These are phyloP conservation scores for Hydrolagus affinis DNA, from an alignment of 2,113 vertebrate species.

Conservation along the genomic window DNA sequence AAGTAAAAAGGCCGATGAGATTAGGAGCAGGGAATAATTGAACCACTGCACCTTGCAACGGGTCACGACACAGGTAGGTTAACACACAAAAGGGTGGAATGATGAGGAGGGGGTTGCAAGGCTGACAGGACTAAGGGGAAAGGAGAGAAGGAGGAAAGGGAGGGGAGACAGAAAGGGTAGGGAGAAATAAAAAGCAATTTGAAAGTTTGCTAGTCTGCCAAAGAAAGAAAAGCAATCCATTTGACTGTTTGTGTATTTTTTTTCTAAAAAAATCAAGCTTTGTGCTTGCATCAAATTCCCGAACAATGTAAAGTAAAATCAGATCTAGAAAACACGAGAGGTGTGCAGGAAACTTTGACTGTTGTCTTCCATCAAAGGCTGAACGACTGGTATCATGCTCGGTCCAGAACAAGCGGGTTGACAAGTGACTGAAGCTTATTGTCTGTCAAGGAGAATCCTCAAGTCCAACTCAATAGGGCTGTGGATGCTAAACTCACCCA, in stretches of 20 bases:
- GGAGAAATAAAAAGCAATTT: constrained; percentile 62
- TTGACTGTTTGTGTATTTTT: constrained; percentile 50
- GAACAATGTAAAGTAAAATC: constrained; percentile 76
- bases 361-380: constrained; percentile 62
- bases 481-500: constrained; percentile 58
- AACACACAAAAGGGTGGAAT: constrained; percentile 50
- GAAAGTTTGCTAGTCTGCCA: constrained; percentile 51
- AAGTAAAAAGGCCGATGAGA: constrained; percentile 61
- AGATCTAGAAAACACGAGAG: constrained; percentile 63
- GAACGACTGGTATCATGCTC: constrained; percentile 61
- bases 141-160: constrained; percentile 51
- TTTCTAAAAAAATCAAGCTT: constrained; percentile 77
- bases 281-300: constrained; percentile 78
- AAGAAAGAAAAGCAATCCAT: constrained; percentile 63
- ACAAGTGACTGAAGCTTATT: constrained; percentile 47
- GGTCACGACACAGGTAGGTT: constrained; percentile 62
- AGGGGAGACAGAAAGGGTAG: constrained; percentile 42
- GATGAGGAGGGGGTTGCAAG: constrained; percentile 50
- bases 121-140: constrained; percentile 42
- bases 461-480: constrained; percentile 65
- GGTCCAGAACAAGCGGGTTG: constrained; percentile 51
- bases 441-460: constrained; percentile 46
- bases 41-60: constrained; percentile 51
- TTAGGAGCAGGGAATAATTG: constrained; percentile 52
- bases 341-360: constrained; percentile 66